Base-by-base conservation (phyloP, 2,888 invertebrate genomes). In the Macrophya alboannulata region DNA sequence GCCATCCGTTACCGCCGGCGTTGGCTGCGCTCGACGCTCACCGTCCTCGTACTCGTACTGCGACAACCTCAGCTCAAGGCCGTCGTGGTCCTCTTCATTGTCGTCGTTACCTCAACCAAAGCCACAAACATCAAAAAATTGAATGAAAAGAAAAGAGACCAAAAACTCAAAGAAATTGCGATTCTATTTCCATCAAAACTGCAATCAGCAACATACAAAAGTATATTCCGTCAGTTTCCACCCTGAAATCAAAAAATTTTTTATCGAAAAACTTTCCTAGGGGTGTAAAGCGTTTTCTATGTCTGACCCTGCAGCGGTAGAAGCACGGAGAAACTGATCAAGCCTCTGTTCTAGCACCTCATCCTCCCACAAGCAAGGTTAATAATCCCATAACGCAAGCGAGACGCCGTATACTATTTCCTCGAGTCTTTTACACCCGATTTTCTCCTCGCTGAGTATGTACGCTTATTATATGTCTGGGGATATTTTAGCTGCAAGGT, bases 1-100 rank as follows among this genome's bases (percentile, higher is more conserved):
- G 88, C 88, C 85, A 84, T 85, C 85, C 83, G 85, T 85, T 84
- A 85, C 83, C 76, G 48, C 45, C 83, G 83, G 83, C 65, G 83
- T 83, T 83, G 21, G 65, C 83, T 83, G 48, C 68, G 31, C 83
- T 45, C 65, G 83, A 83, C 83, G 45, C 83, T 43, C 21, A 71
- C 62, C 15, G 31, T 37, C 77, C 51, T 77, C 77, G 10, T 55
- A n/a, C 40, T 31, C 8, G 15, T 21, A 40, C 62, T 15, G 81
- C 81, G 81, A 59, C 81, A 65, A 81, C 81, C 40, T 81, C 81
- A 4, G 17, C 59, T 79, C 79, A 59, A 79, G 45, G 40, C 81
- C 62, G 10, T 62, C 43, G 17, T 59, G 21, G 48, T 51, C 21
- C 21, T 45, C 25, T 48, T 43, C 43, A 40, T 68, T 68, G 37